Percentiles rank a stretch among this genome's conserved stretches.
Evolutionary conservation across 1,140 invertebrate species (phyloP).

Genomic region (Euglossa dilemma): DNA sequence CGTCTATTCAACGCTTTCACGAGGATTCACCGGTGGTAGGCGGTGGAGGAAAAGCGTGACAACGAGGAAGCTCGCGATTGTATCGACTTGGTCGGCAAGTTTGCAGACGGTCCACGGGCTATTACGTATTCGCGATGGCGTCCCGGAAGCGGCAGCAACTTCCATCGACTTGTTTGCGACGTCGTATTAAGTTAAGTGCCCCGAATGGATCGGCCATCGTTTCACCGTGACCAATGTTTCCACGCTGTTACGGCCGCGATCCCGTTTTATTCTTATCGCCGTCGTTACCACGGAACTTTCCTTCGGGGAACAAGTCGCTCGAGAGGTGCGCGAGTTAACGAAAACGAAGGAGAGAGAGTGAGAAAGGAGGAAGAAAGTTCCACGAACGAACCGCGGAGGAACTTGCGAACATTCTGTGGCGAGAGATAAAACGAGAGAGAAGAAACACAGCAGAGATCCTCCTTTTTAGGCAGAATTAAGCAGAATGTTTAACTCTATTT

Average conservation of each 20-base stretch:
- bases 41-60: background rate
- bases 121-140: background rate
- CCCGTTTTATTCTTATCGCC: background rate
- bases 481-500: too few species aligned
- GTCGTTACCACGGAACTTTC: background rate
- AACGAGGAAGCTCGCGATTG: background rate
- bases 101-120: background rate
- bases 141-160: background rate
- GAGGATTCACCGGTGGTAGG: background rate
- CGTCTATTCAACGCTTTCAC: too few species aligned
- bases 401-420: too few species aligned
- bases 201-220: background rate
- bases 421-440: too few species aligned
- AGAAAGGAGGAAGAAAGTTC: background rate
- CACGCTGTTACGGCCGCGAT: background rate
- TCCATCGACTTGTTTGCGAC: constrained; percentile 3
- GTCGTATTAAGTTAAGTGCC: constrained; percentile 1
- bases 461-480: too few species aligned
- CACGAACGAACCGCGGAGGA: too few species aligned
- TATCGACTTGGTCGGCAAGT: background rate
- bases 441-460: too few species aligned
- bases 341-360: background rate
- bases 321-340: background rate
- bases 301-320: background rate
- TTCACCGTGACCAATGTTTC: background rate